Conservation (phyloP, 92 coral and sea anemone species). For the Virgularia gustaviana region DNA sequence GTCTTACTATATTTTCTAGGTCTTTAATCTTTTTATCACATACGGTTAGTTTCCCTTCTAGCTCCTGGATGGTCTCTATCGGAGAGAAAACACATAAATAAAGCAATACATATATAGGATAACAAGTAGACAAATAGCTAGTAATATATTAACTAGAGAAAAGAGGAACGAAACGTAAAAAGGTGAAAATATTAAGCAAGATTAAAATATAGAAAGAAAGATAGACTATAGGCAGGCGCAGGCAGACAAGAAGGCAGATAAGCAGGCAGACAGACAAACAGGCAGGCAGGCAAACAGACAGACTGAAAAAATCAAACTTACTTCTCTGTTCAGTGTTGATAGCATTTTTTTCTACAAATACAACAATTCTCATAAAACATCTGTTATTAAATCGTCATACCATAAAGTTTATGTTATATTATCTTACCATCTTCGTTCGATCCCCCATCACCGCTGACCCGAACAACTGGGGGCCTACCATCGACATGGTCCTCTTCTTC, state of each 20-base stretch:
- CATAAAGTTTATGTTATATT: no score
- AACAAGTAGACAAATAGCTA: no score
- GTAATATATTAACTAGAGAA: no score
- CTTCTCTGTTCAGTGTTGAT: constrained; percentile 21
- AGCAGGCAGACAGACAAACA: neutral
- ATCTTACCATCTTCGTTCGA: constrained; percentile 57
- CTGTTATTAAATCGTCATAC: neutral
- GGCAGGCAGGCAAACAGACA: no score
- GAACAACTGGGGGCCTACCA: constrained; percentile 83
- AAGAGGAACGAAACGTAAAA: no score
- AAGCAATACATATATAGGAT: no score
- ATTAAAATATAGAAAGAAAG: neutral
- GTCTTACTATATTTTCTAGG: constrained; percentile 57
- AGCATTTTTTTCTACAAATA: constrained; percentile 26
- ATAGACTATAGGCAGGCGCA: neutral
- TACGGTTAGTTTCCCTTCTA: constrained; percentile 55
- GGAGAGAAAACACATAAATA: no score
- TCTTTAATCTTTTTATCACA: constrained; percentile 61
- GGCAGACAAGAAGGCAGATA: neutral
- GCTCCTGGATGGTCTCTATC: constrained; percentile 64
- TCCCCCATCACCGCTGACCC: constrained; percentile 99
- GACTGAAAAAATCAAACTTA: constrained; percentile 23
- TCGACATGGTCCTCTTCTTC: constrained; percentile 73
- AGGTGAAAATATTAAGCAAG: neutral
- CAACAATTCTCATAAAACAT: neutral